Evolutionary conservation across 2,113 vertebrate species (phyloP).

Genomic region (Noctilio leporinus): DNA sequence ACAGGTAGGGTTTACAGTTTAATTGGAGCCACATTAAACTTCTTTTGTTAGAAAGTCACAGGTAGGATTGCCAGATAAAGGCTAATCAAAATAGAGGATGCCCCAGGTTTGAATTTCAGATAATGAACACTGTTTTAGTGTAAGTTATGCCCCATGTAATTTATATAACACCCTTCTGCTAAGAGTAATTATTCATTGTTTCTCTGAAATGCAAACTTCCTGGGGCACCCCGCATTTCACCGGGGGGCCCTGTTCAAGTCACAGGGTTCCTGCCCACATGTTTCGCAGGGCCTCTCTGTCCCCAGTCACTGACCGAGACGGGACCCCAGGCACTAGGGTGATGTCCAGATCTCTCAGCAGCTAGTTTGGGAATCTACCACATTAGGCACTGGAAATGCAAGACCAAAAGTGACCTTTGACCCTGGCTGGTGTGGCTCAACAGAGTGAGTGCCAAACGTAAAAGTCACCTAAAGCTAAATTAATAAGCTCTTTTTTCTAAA

Average conservation of each 20-base stretch:
- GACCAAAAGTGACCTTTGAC: neutral
- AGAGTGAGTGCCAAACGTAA: too few relatives aligned
- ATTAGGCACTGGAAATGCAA: neutral
- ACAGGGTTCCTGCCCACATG: fast-evolving
- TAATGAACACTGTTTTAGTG: neutral
- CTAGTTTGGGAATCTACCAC: neutral
- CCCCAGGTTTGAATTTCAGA: neutral
- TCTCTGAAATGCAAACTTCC: neutral
- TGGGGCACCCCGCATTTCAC: neutral
- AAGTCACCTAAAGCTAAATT: too few relatives aligned
- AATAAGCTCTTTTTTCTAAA: too few relatives aligned
- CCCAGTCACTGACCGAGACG: fast-evolving
- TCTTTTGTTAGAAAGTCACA: neutral
- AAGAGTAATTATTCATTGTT: neutral
- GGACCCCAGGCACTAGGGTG: too few relatives aligned
- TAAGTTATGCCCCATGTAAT: neutral
- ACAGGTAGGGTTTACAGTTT: neutral
- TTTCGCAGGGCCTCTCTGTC: too few relatives aligned
- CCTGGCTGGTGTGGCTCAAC: too few relatives aligned
- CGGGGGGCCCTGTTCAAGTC: neutral
- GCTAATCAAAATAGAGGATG: neutral
- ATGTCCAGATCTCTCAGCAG: neutral
- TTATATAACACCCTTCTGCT: neutral
- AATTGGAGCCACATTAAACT: neutral
- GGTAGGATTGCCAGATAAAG: neutral